A percentile compares a stretch with the other conserved stretches of the same genome.
These are phyloP conservation scores for Salmo trutta DNA, from an alignment of 2,797 vertebrate species.

Conservation along the genomic window DNA sequence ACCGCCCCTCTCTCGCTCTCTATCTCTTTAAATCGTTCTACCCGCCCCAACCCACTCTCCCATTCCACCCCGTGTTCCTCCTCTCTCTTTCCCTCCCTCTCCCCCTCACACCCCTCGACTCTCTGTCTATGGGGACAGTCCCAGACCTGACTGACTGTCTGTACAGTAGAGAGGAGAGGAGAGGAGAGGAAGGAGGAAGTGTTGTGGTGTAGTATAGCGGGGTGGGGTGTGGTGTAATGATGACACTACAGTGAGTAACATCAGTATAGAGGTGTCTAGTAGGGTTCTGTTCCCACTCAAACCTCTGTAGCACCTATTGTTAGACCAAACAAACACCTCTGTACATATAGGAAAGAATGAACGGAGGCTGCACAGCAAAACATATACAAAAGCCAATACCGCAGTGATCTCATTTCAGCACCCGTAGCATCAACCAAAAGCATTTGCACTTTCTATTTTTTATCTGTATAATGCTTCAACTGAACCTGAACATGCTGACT, in stretches of 20 bases:
- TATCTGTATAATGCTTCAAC: neutral
- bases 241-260: slow-evolving; percentile 53
- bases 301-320: slow-evolving; percentile 55
- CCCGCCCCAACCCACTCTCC: too few relatives aligned
- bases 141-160: slow-evolving; percentile 23
- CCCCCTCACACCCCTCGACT: neutral
- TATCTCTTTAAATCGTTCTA: slow-evolving; percentile 15
- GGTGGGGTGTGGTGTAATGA: slow-evolving; percentile 7
- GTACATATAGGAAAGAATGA: slow-evolving; percentile 24
- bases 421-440: too few relatives aligned
- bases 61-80: neutral
- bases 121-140: slow-evolving; percentile 49
- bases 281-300: slow-evolving; percentile 55
- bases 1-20: slow-evolving; percentile 2
- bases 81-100: neutral
- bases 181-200: slow-evolving; percentile 41
- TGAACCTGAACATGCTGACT: neutral
- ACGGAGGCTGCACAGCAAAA: slow-evolving; percentile 58
- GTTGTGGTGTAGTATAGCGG: slow-evolving; percentile 16
- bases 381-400: neutral
- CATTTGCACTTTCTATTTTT: neutral
- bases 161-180: slow-evolving; percentile 11
- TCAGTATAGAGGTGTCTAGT: slow-evolving; percentile 24
- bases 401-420: neutral
- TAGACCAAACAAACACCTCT: slow-evolving; percentile 56